These are phyloP conservation scores for Anolis carolinensis DNA, from an alignment of 2,113 vertebrate species.

Conservation along the genomic window DNA sequence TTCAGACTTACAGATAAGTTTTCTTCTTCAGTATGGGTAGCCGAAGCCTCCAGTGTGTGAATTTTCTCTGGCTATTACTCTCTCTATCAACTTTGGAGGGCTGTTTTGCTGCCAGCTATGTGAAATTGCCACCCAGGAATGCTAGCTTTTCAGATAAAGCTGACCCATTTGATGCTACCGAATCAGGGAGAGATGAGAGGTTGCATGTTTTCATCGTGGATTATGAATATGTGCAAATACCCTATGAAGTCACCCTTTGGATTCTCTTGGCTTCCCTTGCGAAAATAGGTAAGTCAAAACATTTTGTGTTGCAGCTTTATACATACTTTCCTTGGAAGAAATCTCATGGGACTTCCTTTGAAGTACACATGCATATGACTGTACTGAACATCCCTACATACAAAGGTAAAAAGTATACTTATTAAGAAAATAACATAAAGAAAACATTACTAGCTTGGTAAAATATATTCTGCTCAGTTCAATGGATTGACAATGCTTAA, in stretches of 20 bases:
- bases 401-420: not conserved
- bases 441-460: too few relatives aligned
- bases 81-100: conserved; percentile 16
- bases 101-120: conserved; percentile 40
- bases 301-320: not conserved
- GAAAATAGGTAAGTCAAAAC: conserved; percentile 90
- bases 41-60: rapidly evolving
- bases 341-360: not conserved
- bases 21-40: conserved; percentile 43
- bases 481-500: not conserved
- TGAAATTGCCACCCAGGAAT: conserved; percentile 39
- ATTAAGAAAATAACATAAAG: too few relatives aligned
- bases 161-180: conserved; percentile 5
- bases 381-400: not conserved
- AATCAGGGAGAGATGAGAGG: conserved; percentile 57
- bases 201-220: conserved; percentile 87
- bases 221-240: conserved; percentile 89
- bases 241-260: conserved; percentile 96
- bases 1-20: not conserved
- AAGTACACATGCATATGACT: not conserved
- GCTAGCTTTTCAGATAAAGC: conserved; percentile 19
- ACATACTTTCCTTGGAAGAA: not conserved
- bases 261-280: conserved; percentile 94
- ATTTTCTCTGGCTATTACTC: conserved; percentile 40
- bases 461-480: not conserved